Conservation (phyloP, 2,797 vertebrate genomes). For the Pangasius djambal region DNA sequence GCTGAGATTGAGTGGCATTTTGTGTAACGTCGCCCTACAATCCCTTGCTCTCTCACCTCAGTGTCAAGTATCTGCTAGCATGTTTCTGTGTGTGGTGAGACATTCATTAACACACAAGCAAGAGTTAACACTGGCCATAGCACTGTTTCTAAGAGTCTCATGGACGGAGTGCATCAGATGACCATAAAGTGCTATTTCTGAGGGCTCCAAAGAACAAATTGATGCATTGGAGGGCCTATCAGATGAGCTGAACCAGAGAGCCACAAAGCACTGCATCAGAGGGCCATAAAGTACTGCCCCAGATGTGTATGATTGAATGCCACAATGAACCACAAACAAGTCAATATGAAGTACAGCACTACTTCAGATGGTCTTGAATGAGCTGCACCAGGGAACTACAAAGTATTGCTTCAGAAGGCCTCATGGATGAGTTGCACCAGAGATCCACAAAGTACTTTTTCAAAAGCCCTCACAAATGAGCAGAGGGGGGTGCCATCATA, state of each 20-base stretch:
- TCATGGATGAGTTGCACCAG: neutral
- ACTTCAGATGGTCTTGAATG: neutral
- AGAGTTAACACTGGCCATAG: slow-evolving; percentile 27
- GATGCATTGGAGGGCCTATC: neutral
- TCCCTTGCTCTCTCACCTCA: slow-evolving; percentile 38
- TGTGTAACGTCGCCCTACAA: slow-evolving; percentile 21
- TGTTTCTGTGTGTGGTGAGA: slow-evolving; percentile 55
- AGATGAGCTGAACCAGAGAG: neutral
- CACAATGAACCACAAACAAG: neutral
- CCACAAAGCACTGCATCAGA: neutral
- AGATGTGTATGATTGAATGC: neutral
- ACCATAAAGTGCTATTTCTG: neutral
- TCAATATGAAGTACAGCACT: neutral
- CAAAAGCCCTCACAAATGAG: neutral
- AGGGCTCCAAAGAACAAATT: neutral
- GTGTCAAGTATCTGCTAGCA: slow-evolving; percentile 37
- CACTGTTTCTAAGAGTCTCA: neutral
- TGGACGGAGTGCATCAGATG: neutral
- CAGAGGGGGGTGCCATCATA: neutral
- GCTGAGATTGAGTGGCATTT: slow-evolving; percentile 31
- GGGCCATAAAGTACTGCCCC: neutral
- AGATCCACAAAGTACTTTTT: neutral
- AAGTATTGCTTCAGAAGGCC: no score
- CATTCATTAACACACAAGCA: slow-evolving; percentile 46
- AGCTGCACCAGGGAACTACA: neutral